A percentile compares a stretch with the other conserved stretches of the same genome.
These are phyloP conservation scores for Medauroidea extradentata DNA, from an alignment of 1,140 invertebrate species.

Conservation along the genomic window DNA sequence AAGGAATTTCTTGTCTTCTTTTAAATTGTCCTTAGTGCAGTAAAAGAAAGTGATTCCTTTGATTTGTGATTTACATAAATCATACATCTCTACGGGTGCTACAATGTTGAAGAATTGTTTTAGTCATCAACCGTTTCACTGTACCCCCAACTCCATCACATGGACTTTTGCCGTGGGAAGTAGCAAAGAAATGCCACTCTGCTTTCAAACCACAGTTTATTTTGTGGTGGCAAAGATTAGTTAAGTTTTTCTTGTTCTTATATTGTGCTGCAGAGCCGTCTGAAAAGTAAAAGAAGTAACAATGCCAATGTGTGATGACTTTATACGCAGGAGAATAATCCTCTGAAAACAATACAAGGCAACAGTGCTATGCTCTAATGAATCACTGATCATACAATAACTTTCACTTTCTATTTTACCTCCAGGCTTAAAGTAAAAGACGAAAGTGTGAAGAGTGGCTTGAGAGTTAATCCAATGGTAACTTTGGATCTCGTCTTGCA, in stretches of 20 bases:
- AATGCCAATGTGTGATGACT: slow-evolving; percentile 11
- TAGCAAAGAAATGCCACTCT: slow-evolving; percentile 35
- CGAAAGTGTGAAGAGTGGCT: slow-evolving; percentile 26
- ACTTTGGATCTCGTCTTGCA: slow-evolving; percentile 28
- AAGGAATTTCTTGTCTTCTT: too few species aligned
- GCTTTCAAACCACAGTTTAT: slow-evolving; percentile 26
- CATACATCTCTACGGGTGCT: neutral
- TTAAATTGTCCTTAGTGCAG: too few species aligned
- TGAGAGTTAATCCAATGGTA: slow-evolving; percentile 26
- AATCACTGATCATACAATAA: slow-evolving; percentile 17
- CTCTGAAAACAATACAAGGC: slow-evolving; percentile 19
- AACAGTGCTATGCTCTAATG: slow-evolving; percentile 17
- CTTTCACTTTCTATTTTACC: slow-evolving; percentile 8
- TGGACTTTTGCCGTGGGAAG: slow-evolving; percentile 34
- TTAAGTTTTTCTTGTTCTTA: slow-evolving; percentile 36
- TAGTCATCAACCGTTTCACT: slow-evolving; percentile 24
- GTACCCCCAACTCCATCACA: slow-evolving; percentile 32
- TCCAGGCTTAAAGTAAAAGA: slow-evolving; percentile 18
- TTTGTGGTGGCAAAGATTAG: slow-evolving; percentile 29
- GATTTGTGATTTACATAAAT: neutral
- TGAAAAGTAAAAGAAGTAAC: slow-evolving; percentile 31
- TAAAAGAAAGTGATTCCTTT: slow-evolving; percentile 1
- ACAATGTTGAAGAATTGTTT: slow-evolving; percentile 22
- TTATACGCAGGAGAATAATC: neutral
- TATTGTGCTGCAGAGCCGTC: slow-evolving; percentile 35